Base-by-base conservation (phyloP, 2,113 vertebrate species). In the Cynocephalus volans region DNA sequence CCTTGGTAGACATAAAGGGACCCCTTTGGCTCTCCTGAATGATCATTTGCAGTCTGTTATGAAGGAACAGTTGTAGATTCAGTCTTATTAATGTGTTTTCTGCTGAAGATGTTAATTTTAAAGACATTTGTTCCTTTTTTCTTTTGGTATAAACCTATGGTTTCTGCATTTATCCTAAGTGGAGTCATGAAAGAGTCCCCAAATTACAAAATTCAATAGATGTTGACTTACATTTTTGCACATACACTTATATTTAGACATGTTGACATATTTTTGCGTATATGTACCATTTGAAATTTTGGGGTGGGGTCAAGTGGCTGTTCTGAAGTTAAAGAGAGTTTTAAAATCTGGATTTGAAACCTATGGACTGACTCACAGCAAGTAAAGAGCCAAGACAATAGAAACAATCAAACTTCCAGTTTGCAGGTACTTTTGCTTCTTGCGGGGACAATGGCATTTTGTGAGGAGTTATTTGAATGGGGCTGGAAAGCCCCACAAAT, bases 131-230 rank as follows among this genome's bases (percentile, higher is more conserved):
- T 85, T 92, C 8, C 8, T 31, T 73, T 7, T 54, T 28, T 73
- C n/a, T 9, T 33, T 58, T 19, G 28, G 14, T 77, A 52, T 54
- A 83, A 79, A 17, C 8, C 33, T 56, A 5, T 31, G 50, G 23
- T 56, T 95, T 94, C 73, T 73, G n/a, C 26, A 10, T 92, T 75
- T 73, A 62, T 86, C 33, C 79, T 81, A 83, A 86, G n/a, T 48
- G 31, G 45, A 83, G 21, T 45, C 76, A 81, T 19, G 41, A 41
- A 67, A 41, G 70, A 90, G 52, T 75, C 18, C 31, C 8, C 60
- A 83, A 77, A 70, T 81, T 81, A 56, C 21, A 77, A 48, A 89
- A 92, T 48, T 86, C 45, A 33, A 28, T 23, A 41, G 41, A 85
- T 14, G 6, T 73, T 89, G 56, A 85, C 12, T 48, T 72, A 15